Evolutionary conservation across 2,888 invertebrate species (phyloP), one percentile per base, ranked within the genome.

Genomic region (Arrhopalites spinosus): DNA sequence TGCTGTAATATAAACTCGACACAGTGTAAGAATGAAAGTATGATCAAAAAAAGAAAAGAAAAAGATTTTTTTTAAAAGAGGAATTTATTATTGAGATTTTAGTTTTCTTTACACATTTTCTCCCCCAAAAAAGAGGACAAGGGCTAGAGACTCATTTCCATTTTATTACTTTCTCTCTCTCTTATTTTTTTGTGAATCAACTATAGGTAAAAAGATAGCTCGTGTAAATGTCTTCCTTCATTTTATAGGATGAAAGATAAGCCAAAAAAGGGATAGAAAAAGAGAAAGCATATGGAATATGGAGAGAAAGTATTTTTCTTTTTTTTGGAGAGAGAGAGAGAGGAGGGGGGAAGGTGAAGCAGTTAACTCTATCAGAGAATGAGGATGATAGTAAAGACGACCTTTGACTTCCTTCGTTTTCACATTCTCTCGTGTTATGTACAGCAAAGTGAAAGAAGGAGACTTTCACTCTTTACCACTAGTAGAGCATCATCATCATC

Each of bases 331-430:
- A 61, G 25, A 27, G 61, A 2, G 25, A 61, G 3, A 27, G 30
- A 64, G 29, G 36, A 29, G n/a, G n/a, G 30, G 56, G 56, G 56
- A 56, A 56, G 23, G 56, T n/a, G 56, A 56, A 56, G 56, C 56
- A 56, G 23, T 20, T 23, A 56, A 20, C 56, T 36, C 36, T 36
- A 36, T 36, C 36, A 36, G 36, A 36, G 36, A 36, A 36, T 36
- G 36, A 56, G 61, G 20, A 30, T 29, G 30, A n/a, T 30, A 64
- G 7, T 8, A n/a, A 15, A 17, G 17, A 50, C 50, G n/a, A 50
- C 50, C 50, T 50, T 50, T 50, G 50, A 50, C 50, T 50, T 50
- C 50, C 50, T 50, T 50, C n/a, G 17, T 50, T 50, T 50, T n/a
- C 50, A n/a, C 50, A 15, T n/a, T 36, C 36, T 36, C 36, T 36